Base-by-base conservation (phyloP, 2,113 vertebrate species). In the Menidia beryllina region DNA sequence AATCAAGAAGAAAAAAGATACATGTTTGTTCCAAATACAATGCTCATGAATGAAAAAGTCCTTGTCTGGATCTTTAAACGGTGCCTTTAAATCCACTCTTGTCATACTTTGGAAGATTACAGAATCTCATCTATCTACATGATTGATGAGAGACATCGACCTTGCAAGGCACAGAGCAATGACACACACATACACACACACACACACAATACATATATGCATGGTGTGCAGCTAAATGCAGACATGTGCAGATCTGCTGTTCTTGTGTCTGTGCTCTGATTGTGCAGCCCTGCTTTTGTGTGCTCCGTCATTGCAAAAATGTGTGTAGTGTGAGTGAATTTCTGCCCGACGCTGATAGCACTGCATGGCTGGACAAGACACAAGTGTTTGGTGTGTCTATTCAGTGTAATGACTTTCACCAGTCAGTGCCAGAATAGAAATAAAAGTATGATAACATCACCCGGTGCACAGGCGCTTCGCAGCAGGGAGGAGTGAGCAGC, bases 71-170 rank as follows among this genome's bases (percentile, higher is more conserved):
- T 69, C 71, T 68, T 64, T 82, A 48, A 62, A 23, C 59, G 61
- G 24, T 39, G 67, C 53, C 7, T 1, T 48, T 51, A 57, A 80
- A 57, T 69, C 38, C 56, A 61, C n/a, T 48, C 6, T 23, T 55
- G 51, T 23, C 72, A 76, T 51, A 66, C 65, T 72, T 54, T 72
- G 68, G 83, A 68, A 85, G 77, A 83, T 84, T 66, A 76, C 24
- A 61, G 13, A 75, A 39, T 78, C 78, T 69, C 56, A 62, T 24
- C 11, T 20, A 74, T 54, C 58, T 25, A 12, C 39, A 43, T 66
- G 70, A 75, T 73, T 83, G 61, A 80, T 76, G 64, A 49, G 59
- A 63, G 39, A 17, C 70, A 58, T 8, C 82, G 77, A 84, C 84
- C 72, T 86, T 82, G 82, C 23, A 66, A 75, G 66, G 53, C 59